Evolutionary conservation across 2,797 vertebrate species (phyloP), one percentile per base, ranked within the genome.

Genomic region (Synanceia verrucosa): DNA sequence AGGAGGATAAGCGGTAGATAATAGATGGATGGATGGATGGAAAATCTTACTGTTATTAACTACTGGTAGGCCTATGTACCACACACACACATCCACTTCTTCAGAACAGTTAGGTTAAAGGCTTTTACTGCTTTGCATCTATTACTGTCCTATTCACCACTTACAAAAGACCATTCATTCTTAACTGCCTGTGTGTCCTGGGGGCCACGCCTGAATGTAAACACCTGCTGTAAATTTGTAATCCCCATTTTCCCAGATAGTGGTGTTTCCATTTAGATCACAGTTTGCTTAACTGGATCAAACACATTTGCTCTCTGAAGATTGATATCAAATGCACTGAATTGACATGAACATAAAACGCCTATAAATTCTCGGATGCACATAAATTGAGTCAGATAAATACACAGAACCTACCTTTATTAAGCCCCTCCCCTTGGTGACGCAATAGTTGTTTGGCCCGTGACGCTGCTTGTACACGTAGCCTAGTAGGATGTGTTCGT

Each of bases 391-490:
- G 39, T 23, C 13, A 21, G 9, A 28, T 24, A 31, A 69, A 53
- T 2, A 34, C 14, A 29, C 26, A 13, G 41, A 66, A 51, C 7
- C 9, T 29, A 61, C 67, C 66, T 79, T 76, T 51, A 55, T 37
- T 33, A 82, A 64, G 63, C 61, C 28, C 79, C 70, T 53, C 88
- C 83, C 70, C 0, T 12, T 8, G 13, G 31, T 78, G 82, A 84
- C 78, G 78, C 65, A 51, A 39, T 14, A 14, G 78, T 88, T 85
- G 94, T 93, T 93, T 91, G 88, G 85, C 46, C 70, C 37, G 81
- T 93, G 90, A 94, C 93, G 94, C 91, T 21, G 76, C 88, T 81
- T 91, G 94, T 95, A 97, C 96, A 97, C 96, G 96, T 97, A 92
- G 94, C 93, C 94, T 90, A 93, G 92, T 87, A 93, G 94, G 94